Evolutionary conservation across 1,140 invertebrate species (phyloP), one percentile per base, ranked within the genome.

Genomic region (Anastrepha obliqua): DNA sequence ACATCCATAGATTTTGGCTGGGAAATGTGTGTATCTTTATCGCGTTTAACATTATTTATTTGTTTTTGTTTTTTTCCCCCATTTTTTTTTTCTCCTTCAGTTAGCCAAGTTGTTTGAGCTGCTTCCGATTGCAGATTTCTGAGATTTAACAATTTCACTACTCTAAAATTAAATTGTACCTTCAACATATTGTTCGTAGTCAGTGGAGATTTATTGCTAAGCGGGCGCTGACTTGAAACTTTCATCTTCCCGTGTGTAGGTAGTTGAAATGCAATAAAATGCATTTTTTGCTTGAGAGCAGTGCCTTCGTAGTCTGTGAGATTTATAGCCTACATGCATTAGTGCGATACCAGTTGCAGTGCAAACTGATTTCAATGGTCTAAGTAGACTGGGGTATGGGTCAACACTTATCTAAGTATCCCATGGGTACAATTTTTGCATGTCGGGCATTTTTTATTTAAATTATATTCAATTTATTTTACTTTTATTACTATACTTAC

Each of bases 101-200:
- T 74, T 74, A 74, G 29, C 70, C 17, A 74, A 74, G 70, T 74
- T 44, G 44, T 47, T 74, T n/a, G 42, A 74, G 70, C 29, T 74
- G 13, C 70, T 74, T 74, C 70, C 70, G 70, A 74, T 74, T 74
- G 42, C 70, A 47, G 17, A 74, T 74, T 51, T 74, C 44, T 74
- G 42, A 44, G 70, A 74, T 74, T 74, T 74, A 74, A 74, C 70
- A 74, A 74, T 47, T 74, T 51, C 70, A n/a, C 70, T 47, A 74
- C n/a, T 11, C 44, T 74, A 47, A 74, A 74, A 74, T 74, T 74
- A 74, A 74, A 51, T 74, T 29, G 15, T 74, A 74, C 47, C 70
- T 47, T 51, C n/a, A 74, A 29, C 70, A 74, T 74, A 74, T 74
- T 74, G 70, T 47, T 17, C 13, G 70, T 51, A 74, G 70, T 74